Evolutionary conservation across 1,140 invertebrate species (phyloP), one percentile per base, ranked within the genome.

Genomic region (Diorhabda carinulata): DNA sequence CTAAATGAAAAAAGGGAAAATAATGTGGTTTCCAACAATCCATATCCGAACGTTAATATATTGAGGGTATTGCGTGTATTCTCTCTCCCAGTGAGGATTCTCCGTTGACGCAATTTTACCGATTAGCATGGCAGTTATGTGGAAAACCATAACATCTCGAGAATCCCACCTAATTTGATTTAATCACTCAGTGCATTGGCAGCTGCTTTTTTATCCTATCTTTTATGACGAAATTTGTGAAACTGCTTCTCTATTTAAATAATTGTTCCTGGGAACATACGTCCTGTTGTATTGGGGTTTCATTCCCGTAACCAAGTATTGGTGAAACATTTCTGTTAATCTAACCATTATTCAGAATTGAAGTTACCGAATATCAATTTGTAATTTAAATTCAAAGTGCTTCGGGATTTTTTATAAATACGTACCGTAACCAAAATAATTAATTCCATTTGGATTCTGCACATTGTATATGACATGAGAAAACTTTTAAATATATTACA

Each of bases 401-500:
- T 25, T 25, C 25, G 25, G 52, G 52, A 56, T 56, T 56, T n/a
- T 56, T 56, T 56, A 56, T 56, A 6, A 56, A 56, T 56, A 56
- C n/a, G 52, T 56, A 56, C 52, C 1, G 52, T 56, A 56, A 6
- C 52, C 6, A n/a, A 56, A 56, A 56, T n/a, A 56, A 56, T 56
- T 6, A 56, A 56, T 56, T 56, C 52, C n/a, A 56, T 56, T 56
- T 56, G 52, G 6, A 6, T 56, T 56, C n/a, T n/a, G n/a, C 52
- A 56, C 52, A 60, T 42, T 60, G 7, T 60, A n/a, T 52, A 52
- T 52, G 4, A 8, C 6, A 52, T 52, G n/a, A 52, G 47, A 40
- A 62, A 10, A n/a, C 61, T 41, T 10, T 5, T 10, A 61, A 61
- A 68, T 72, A 63, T 73, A 70, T 69, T 25, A 25, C 25, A 71